These are phyloP conservation scores for Drosophila nebulosa DNA, from an alignment of 1,140 invertebrate species.

Conservation along the genomic window DNA sequence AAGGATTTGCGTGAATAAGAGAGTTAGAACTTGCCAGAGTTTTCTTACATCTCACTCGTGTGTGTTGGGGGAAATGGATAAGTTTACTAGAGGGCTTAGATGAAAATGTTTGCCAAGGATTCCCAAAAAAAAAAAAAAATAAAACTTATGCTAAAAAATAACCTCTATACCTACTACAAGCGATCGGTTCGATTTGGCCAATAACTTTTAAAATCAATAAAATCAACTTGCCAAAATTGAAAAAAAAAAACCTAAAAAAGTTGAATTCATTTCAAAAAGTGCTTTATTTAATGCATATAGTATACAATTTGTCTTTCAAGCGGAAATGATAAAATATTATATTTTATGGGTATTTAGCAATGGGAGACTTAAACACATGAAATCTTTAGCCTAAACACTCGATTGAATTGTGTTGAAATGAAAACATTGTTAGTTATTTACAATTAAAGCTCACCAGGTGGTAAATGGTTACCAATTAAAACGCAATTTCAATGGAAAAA, in stretches of 20 bases:
- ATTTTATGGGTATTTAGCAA: background rate
- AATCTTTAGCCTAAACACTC: background rate
- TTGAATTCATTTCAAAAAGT: no score
- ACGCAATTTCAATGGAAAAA: constrained; percentile 22
- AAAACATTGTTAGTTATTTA: background rate
- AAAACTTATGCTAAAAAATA: background rate
- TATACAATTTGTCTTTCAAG: no score
- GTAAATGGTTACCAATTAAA: constrained; percentile 37
- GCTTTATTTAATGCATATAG: no score
- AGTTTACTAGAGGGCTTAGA: background rate
- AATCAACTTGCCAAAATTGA: no score
- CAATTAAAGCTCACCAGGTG: constrained; percentile 11
- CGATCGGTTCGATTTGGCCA: no score
- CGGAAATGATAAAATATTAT: background rate
- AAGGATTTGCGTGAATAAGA: constrained; percentile 71
- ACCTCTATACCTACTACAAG: no score
- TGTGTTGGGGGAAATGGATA: background rate
- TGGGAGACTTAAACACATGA: background rate
- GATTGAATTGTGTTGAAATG: constrained; percentile 2
- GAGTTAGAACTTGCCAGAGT: constrained; percentile 43
- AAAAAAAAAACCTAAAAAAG: no score
- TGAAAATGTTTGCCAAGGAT: background rate
- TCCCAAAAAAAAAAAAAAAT: no score
- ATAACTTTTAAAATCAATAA: no score
- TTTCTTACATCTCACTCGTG: background rate